A percentile compares a stretch with the other conserved stretches of the same genome.
Conservation (phyloP, 1,140 invertebrate species). For the Drosophila tani region DNA sequence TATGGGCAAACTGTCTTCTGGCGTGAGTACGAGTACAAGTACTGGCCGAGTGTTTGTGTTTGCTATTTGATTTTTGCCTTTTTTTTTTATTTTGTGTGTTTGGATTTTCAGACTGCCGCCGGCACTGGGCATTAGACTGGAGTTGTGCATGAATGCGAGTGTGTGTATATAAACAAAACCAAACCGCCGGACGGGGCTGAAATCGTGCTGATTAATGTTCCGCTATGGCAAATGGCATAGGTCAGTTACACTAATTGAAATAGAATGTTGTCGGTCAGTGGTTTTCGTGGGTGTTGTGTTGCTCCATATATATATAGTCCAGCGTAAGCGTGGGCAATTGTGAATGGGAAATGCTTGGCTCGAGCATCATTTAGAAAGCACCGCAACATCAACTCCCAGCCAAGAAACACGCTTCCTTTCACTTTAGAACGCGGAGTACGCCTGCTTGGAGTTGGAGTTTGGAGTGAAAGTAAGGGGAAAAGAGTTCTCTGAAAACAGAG, state of each 20-base stretch:
- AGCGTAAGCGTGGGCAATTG: conserved; percentile 17
- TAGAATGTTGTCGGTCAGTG: conserved; percentile 65
- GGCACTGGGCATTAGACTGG: conserved; percentile 29
- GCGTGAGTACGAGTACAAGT: conserved; percentile 6
- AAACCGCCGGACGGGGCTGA: conserved; percentile 39
- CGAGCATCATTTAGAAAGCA: conserved; percentile 69
- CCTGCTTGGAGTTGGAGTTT: conserved; percentile 1
- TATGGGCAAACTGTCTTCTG: conserved; percentile 54
- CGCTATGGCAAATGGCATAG: conserved; percentile 69
- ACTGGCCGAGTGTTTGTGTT: conserved; percentile 39
- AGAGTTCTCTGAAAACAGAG: conserved; percentile 7
- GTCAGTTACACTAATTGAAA: conserved; percentile 82
- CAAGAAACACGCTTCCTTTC: conserved; percentile 53
- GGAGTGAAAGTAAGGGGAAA: conserved; percentile 59
- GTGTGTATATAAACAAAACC: conserved; percentile 49
- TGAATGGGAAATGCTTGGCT: conserved; percentile 51
- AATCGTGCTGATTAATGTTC: conserved; percentile 79
- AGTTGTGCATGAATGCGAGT: conserved; percentile 40
- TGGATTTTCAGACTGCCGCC: conserved; percentile 9
- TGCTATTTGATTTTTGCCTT: conserved; percentile 20
- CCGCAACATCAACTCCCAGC: conserved; percentile 23
- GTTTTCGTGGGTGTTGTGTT: conserved; percentile 57
- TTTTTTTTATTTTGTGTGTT: background rate
- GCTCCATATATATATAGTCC: conserved; percentile 12
- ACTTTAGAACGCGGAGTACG: conserved; percentile 67